Conservation (phyloP, 2,797 vertebrate genomes). For the Momotus momota region DNA sequence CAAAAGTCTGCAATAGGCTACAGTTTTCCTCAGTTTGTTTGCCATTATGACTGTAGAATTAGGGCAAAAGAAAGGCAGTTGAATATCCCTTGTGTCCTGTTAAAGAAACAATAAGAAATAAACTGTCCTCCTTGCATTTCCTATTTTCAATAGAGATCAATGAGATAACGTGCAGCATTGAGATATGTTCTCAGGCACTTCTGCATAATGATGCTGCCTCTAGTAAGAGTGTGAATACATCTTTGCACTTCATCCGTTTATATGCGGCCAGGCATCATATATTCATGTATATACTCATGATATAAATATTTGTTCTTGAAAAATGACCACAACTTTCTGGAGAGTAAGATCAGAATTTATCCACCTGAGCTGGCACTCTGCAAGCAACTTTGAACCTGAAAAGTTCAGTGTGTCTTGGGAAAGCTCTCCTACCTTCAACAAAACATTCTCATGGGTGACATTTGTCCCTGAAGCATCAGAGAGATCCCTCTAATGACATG, state of each 20-base stretch:
- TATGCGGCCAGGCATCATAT: neutral
- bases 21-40: neutral
- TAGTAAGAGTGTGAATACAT: neutral
- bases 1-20: neutral
- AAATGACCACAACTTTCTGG: neutral
- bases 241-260: neutral
- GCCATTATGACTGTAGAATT: neutral
- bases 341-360: neutral
- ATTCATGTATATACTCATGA: neutral
- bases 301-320: neutral
- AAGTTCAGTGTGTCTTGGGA: neutral
- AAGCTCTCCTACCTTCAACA: neutral
- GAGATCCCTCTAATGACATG: neutral
- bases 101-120: neutral
- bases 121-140: neutral
- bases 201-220: neutral
- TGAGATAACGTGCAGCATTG: neutral
- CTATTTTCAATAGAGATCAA: neutral
- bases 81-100: neutral
- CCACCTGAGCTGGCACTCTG: neutral
- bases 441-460: neutral
- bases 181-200: neutral
- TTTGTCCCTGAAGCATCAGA: neutral
- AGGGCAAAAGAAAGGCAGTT: neutral
- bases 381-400: neutral